These are phyloP conservation scores for Orthosia cruda DNA, from an alignment of 2,888 invertebrate genomes.

Conservation along the genomic window DNA sequence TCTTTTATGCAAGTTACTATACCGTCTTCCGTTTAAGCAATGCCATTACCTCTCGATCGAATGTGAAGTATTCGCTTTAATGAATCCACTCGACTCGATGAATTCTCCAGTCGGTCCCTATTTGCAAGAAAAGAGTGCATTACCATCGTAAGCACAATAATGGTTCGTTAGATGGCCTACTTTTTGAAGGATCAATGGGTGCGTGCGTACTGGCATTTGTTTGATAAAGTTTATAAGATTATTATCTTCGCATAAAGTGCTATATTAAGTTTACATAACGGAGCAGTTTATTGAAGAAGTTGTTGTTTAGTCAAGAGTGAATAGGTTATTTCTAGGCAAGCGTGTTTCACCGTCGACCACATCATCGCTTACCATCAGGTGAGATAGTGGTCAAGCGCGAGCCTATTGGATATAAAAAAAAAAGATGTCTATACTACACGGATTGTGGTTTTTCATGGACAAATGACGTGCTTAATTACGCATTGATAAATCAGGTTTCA, in stretches of 20 bases:
- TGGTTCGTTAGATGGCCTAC: slow-evolving; percentile 56
- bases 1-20: slow-evolving; percentile 70
- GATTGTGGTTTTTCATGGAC: neutral
- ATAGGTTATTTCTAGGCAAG: too few species aligned
- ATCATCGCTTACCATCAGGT: too few species aligned
- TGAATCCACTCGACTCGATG: slow-evolving; percentile 75
- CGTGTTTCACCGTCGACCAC: too few species aligned
- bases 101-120: slow-evolving; percentile 67
- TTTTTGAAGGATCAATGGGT: slow-evolving; percentile 44
- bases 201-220: slow-evolving; percentile 25
- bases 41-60: slow-evolving; percentile 76
- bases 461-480: neutral
- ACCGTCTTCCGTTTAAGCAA: slow-evolving; percentile 72
- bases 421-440: neutral
- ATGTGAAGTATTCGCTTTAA: slow-evolving; percentile 77
- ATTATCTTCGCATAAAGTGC: neutral
- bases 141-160: slow-evolving; percentile 66
- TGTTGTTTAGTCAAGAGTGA: too few species aligned
- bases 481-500: neutral
- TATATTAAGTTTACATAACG: slow-evolving; percentile 8
- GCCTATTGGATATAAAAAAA: too few species aligned
- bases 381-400: too few species aligned
- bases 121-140: slow-evolving; percentile 66
- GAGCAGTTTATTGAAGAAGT: slow-evolving; percentile 5
- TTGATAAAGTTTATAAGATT: slow-evolving; percentile 9